Conservation (phyloP, 2,797 vertebrate species). For the Pseudochromis fuscus region DNA sequence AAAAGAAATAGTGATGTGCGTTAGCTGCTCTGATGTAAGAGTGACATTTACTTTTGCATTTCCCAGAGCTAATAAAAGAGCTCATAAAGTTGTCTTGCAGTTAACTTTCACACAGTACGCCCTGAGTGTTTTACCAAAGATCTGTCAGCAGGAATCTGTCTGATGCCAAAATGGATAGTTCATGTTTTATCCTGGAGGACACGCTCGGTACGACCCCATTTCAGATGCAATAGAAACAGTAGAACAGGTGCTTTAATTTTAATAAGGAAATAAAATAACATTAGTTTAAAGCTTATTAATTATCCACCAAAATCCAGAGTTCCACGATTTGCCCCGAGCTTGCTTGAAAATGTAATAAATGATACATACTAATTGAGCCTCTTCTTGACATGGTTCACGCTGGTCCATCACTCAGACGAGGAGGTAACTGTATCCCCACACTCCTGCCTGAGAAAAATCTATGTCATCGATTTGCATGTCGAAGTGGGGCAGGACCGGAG, state of each 20-base stretch:
- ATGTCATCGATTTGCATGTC: slow-evolving; percentile 73
- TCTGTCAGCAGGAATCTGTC: neutral
- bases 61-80: neutral
- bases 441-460: slow-evolving; percentile 57
- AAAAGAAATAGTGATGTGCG: neutral
- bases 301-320: neutral
- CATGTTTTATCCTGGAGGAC: neutral
- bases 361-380: neutral
- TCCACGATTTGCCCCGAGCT: neutral
- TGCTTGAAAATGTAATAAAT: slow-evolving; percentile 8
- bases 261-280: neutral
- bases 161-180: too few relatives aligned
- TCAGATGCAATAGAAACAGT: neutral
- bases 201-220: neutral
- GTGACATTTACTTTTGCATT: neutral
- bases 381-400: slow-evolving; percentile 2
- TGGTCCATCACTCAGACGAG: slow-evolving; percentile 14
- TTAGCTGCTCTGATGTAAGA: neutral
- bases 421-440: slow-evolving; percentile 23
- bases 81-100: neutral
- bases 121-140: neutral
- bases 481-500: slow-evolving; percentile 52
- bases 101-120: neutral
- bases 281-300: neutral
- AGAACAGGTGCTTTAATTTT: too few relatives aligned